These are phyloP conservation scores for Mormyrus proboscirostris DNA, from an alignment of 2,797 vertebrate genomes.

Conservation along the genomic window DNA sequence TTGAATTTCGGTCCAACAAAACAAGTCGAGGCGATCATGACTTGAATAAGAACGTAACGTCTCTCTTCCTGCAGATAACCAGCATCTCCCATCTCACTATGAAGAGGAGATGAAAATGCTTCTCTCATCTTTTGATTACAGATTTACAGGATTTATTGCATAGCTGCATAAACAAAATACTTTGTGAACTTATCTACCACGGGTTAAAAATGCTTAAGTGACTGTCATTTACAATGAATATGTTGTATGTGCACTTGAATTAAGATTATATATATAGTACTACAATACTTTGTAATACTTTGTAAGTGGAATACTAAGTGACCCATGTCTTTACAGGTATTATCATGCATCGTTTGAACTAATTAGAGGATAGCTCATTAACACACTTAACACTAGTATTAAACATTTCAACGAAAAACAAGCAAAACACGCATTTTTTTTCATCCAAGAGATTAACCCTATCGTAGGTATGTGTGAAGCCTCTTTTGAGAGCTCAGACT, in stretches of 20 bases:
- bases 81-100: background rate
- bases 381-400: background rate
- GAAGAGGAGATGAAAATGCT: background rate
- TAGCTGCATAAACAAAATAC: background rate
- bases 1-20: constrained; percentile 25
- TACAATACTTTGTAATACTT: background rate
- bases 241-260: background rate
- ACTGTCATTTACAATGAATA: background rate
- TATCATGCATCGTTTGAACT: background rate
- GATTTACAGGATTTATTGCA: background rate
- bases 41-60: constrained; percentile 9
- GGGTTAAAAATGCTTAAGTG: background rate
- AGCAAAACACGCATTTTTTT: background rate
- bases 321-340: background rate
- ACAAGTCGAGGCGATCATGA: constrained; percentile 19
- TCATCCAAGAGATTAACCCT: background rate
- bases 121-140: background rate
- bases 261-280: background rate
- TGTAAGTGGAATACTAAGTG: background rate
- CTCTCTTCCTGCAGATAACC: background rate
- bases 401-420: background rate
- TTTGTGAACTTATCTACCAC: background rate
- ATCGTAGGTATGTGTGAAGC: background rate
- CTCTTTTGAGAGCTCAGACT: background rate
- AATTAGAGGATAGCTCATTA: constrained; percentile 5